Base-by-base conservation (phyloP, 1,140 invertebrate species). In the Saccostrea cuccullata region DNA sequence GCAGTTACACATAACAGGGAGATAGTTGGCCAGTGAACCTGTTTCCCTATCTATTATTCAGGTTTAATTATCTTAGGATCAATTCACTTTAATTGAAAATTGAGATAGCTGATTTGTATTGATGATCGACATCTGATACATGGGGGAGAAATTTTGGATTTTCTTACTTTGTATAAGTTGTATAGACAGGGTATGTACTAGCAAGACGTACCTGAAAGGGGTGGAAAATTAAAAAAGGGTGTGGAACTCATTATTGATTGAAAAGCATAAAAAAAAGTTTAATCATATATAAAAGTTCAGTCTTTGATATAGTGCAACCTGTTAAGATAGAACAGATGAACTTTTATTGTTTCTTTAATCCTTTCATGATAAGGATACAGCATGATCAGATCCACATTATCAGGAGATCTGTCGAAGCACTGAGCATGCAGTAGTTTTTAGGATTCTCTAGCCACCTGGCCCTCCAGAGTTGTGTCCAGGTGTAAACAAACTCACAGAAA, bases 401-500 rank as follows among this genome's bases (percentile, higher is more conserved):
- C 23, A 77, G 70, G 30, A 36, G 23, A 26, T 77, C 30, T 77
- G n/a, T n/a, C n/a, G 15, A 26, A 36, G 70, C 23, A 30, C 4
- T 2, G 26, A 64, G 17, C 15, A 20, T 64, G 17, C 17, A 64
- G 15, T 60, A 13, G 20, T 60, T 60, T 60, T 60, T 60, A 64
- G 17, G 58, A 64, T 64, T 64, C 30, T 64, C 13, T 26, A 36
- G 70, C 70, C 70, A 77, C 13, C 70, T 77, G 26, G 70, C 70
- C 15, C 11, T 30, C 11, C 26, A 36, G 23, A 36, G 23, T 15
- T 36, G 26, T 15, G 70, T 30, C 70, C 70, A 77, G 70, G 70
- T 77, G 70, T 77, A 77, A 77, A 77, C 70, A 77, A 64, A 77
- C 70, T 77, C 4, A 77, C 70, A 30, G 26, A 77, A 77, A 36